Conservation (phyloP, 1,140 invertebrate species). For the Thaumetopoea pityocampa region DNA sequence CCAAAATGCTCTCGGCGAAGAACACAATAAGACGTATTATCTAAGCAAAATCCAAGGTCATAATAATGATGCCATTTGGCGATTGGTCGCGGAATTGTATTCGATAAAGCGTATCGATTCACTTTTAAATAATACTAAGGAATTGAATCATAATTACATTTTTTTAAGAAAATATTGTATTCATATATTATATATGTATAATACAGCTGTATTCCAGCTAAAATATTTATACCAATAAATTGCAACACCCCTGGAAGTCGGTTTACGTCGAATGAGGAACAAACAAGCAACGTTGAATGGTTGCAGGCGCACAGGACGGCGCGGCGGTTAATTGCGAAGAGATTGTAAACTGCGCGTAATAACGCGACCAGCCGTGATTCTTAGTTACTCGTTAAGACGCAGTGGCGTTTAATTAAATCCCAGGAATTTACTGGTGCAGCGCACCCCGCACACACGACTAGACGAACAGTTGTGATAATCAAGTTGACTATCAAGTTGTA, state of each 20-base stretch:
- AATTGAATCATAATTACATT: conserved; percentile 1
- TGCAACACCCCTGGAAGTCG: too few species aligned
- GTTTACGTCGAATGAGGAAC: neutral
- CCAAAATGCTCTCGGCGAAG: conserved; percentile 2
- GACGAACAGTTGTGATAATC: too few species aligned
- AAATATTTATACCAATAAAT: too few species aligned
- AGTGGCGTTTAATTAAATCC: conserved; percentile 63
- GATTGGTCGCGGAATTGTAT: conserved; percentile 2
- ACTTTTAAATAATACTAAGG: too few species aligned
- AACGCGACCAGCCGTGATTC: conserved; percentile 54
- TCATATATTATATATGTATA: too few species aligned
- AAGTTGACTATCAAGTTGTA: too few species aligned
- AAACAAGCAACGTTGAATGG: neutral
- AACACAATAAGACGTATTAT: conserved; percentile 2
- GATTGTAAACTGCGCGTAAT: conserved; percentile 68
- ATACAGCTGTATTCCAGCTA: too few species aligned
- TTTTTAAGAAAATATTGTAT: too few species aligned
- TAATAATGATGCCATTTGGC: conserved; percentile 13
- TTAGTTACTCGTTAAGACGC: conserved; percentile 67
- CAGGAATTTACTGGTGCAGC: conserved; percentile 43
- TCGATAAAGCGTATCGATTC: conserved; percentile 1
- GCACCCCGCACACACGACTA: too few species aligned
- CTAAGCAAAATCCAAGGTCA: too few species aligned
- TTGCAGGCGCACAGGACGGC: too few species aligned
- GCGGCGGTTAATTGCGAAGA: conserved; percentile 62